Base-by-base conservation (phyloP, 1,140 invertebrate species). In the Grapholita molesta region DNA sequence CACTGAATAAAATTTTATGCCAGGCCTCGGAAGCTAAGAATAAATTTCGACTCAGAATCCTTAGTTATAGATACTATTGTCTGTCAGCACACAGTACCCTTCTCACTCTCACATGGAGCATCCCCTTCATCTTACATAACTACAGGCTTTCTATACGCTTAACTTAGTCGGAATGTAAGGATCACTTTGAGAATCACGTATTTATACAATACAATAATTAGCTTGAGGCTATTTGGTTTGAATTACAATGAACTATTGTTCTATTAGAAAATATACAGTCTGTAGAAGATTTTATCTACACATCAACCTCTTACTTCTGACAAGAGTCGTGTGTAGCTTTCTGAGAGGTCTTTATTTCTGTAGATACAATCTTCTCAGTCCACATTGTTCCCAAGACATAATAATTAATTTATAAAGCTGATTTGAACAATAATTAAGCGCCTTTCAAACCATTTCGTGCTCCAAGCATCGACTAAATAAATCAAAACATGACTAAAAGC, bases 401-500 rank as follows among this genome's bases (percentile, higher is more conserved):
- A n/a, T n/a, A n/a, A n/a, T n/a, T n/a, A n/a, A n/a, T n/a, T n/a
- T n/a, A n/a, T n/a, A n/a, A n/a, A n/a, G n/a, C n/a, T 3, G 42
- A 15, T 21, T 21, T 48, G 15, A 48, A 18, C 38, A 5, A 7
- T 21, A 1, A 6, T 9, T 21, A n/a, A 15, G 2, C 8, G 42
- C 8, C 42, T 15, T 9, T 48, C 18, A 48, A 48, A 48, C 42
- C 42, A 48, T 48, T 8, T 48, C 18, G 42, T 7, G 4, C 18
- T 48, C 21, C 42, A 48, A 18, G n/a, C 35, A 21, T 48, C 6
- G 42, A 48, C 42, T 48, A 48, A 21, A 15, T 48, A 21, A 38
- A 57, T 57, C 25, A 61, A 55, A 57, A 15, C n/a, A 33, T 32
- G 55, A 61, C 64, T 70, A 38, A 55, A 18, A 32, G 35, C 53